A percentile compares a stretch with the other conserved stretches of the same genome.
These are phyloP conservation scores for Sesamia inferens DNA, from an alignment of 2,888 invertebrate genomes.

Conservation along the genomic window DNA sequence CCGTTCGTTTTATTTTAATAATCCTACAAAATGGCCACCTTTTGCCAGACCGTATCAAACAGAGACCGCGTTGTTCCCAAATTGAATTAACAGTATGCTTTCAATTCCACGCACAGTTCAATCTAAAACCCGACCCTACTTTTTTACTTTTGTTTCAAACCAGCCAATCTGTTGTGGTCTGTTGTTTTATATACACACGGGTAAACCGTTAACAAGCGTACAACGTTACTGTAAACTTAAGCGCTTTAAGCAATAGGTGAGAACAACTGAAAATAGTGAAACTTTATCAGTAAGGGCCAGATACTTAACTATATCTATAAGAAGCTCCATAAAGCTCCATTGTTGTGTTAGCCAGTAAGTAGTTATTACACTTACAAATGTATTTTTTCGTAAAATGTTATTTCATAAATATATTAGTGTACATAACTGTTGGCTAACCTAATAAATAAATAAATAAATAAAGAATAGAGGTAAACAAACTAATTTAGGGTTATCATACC, in stretches of 20 bases:
- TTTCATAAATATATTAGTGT: too few species aligned
- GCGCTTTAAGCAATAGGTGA: not conserved
- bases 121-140: slow-evolving; percentile 50
- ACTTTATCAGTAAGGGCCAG: not conserved
- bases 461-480: too few species aligned
- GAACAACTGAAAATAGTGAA: not conserved
- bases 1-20: slow-evolving; percentile 10
- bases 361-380: too few species aligned
- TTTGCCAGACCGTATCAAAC: slow-evolving; percentile 54
- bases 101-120: slow-evolving; percentile 73
- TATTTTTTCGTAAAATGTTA: too few species aligned
- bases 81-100: slow-evolving; percentile 79
- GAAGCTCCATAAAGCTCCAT: too few species aligned
- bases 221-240: slow-evolving; percentile 7
- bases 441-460: too few species aligned
- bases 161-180: slow-evolving; percentile 48
- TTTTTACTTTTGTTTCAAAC: slow-evolving; percentile 58
- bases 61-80: slow-evolving; percentile 70
- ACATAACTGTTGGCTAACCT: too few species aligned
- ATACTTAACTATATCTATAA: too few species aligned
- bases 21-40: slow-evolving; percentile 27
- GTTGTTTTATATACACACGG: slow-evolving; percentile 45
- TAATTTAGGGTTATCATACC: too few species aligned
- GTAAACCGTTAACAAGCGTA: slow-evolving; percentile 25
- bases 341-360: too few species aligned